Evolutionary conservation across 2,888 invertebrate species (phyloP), one percentile per base, ranked within the genome.

Genomic region (Synergus umbraculus): DNA sequence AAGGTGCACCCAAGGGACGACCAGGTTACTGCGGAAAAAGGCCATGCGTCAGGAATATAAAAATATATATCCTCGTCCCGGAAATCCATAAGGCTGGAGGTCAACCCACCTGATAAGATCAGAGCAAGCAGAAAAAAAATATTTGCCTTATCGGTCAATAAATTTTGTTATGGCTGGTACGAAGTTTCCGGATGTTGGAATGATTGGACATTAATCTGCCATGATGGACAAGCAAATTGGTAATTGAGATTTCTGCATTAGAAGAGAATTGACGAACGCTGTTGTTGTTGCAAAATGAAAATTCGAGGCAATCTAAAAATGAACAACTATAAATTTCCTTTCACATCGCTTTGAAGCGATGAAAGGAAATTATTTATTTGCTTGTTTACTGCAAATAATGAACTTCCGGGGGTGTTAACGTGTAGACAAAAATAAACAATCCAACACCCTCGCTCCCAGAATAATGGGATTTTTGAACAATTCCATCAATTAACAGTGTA

Each of bases 401-500:
- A 54, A 73, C 49, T 73, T 73, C n/a, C 29, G 29, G 60, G n/a
- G 15, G 60, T 43, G 41, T 41, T 22, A 43, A 73, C 44, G 44
- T 54, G 29, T 41, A 58, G 46, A 49, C 54, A 79, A 76, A 63
- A 76, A 73, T 54, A 49, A 78, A 46, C 54, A 63, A 22, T 49
- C 7, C 76, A 65, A 43, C n/a, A 44, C 43, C n/a, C 58, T 63
- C 43, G 44, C 46, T 15, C 29, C 22, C 15, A 67, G 49, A 64
- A 64, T 76, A 64, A 76, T 63, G 73, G 54, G 54, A 54, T 73
- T 73, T 73, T 54, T 54, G 65, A 22, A 78, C 41, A 79, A 76
- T 76, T 29, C 76, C 43, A 76, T 77, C 69, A 76, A 81, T 81
- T 81, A 76, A 63, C 76, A 79, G 78, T 76, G 65, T 76, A 81